Evolutionary conservation across 92 coral and sea anemone genomes (phyloP).

Genomic region (Phymanthus crucifer): DNA sequence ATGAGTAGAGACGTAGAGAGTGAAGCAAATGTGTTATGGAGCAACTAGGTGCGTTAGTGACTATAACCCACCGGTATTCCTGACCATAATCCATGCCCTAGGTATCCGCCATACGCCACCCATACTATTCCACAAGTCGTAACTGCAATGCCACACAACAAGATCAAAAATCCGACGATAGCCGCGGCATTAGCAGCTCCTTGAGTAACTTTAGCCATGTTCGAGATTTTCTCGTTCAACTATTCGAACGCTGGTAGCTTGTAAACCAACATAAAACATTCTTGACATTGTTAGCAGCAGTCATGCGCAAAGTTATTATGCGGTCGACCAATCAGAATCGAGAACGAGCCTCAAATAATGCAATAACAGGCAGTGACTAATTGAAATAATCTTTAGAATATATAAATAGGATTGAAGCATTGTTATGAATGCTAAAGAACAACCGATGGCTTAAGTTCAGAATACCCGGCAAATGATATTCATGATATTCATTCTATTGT

Average conservation of each 20-base stretch:
- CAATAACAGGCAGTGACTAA: constrained; percentile 21
- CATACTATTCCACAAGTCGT: constrained; percentile 49
- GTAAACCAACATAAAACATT: constrained; percentile 34
- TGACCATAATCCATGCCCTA: constrained; percentile 59
- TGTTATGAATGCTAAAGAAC: neutral
- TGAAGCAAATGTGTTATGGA: neutral
- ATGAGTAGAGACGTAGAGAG: too few relatives aligned
- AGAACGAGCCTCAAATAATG: constrained; percentile 3
- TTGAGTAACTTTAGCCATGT: constrained; percentile 32
- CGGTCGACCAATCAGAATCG: constrained; percentile 24
- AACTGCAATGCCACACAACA: constrained; percentile 37
- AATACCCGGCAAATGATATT: too few relatives aligned
- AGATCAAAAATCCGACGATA: constrained; percentile 38
- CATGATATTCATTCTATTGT: too few relatives aligned
- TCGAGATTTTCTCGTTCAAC: constrained; percentile 16
- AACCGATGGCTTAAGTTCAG: neutral
- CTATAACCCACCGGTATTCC: constrained; percentile 47
- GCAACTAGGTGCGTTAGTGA: constrained; percentile 3
- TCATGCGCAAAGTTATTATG: constrained; percentile 31
- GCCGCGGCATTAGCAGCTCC: constrained; percentile 39
- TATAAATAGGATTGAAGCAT: constrained; percentile 7
- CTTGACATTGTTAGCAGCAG: constrained; percentile 16
- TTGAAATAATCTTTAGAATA: constrained; percentile 10
- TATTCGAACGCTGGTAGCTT: constrained; percentile 31
- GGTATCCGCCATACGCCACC: constrained; percentile 38